Conservation (phyloP, 2,113 vertebrate genomes). For the Columbina picui region DNA sequence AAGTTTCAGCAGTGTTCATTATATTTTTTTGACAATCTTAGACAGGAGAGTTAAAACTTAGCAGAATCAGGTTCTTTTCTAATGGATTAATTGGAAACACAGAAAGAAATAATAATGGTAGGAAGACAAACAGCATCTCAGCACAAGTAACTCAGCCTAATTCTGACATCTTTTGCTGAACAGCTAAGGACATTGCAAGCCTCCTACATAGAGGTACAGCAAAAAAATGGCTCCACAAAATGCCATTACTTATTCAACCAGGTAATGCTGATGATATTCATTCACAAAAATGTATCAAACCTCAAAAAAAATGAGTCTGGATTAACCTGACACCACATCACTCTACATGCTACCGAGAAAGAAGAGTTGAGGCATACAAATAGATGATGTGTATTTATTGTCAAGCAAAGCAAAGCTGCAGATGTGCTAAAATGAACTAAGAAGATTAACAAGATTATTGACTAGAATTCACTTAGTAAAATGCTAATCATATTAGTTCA, state of each 20-base stretch:
- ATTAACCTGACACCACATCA: neutral
- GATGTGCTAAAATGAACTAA: neutral
- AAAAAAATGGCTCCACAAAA: neutral
- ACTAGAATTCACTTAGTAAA: neutral
- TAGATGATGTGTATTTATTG: neutral
- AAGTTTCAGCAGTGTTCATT: neutral
- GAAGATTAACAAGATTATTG: neutral
- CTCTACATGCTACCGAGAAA: neutral
- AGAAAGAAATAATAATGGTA: neutral
- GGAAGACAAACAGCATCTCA: neutral
- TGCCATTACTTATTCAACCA: neutral
- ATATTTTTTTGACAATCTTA: neutral
- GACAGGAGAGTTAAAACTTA: neutral
- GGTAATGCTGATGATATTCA: neutral
- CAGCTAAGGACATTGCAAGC: neutral
- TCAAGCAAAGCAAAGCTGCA: neutral
- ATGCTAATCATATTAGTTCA: neutral
- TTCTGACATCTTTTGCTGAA: neutral
- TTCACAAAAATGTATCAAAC: neutral
- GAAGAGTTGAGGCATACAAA: neutral
- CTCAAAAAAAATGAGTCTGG: neutral
- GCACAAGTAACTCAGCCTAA: neutral
- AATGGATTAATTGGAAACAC: neutral
- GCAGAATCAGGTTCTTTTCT: neutral
- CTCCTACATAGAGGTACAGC: neutral